A percentile compares a stretch with the other conserved stretches of the same genome.
phyloP scores from a whole-genome alignment of 2,888 invertebrate genomes.

The Acanthoscelides obtectus region DNA sequence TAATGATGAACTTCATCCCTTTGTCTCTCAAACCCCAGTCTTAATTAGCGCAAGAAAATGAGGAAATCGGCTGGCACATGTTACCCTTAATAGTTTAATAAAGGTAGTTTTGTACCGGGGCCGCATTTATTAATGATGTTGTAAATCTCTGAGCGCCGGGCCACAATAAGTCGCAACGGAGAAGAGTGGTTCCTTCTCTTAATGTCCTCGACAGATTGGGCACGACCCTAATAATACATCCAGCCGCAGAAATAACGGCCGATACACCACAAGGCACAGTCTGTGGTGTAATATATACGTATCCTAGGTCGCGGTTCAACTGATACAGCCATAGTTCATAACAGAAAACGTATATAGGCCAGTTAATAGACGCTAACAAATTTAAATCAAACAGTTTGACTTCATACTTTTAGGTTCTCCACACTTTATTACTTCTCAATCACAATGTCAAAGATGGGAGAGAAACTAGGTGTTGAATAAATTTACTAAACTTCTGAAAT shows the following conservation, averaged over 20 bases:
- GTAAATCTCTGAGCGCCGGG: slow-evolving; percentile 29
- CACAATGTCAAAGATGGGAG: too few relatives aligned
- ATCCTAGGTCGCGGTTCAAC: background rate
- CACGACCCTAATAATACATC: slow-evolving; percentile 35
- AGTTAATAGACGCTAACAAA: too few relatives aligned
- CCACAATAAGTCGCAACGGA: slow-evolving; percentile 37
- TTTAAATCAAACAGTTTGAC: too few relatives aligned
- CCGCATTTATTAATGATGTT: slow-evolving; percentile 17
- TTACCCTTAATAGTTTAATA: background rate
- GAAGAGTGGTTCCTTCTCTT: slow-evolving; percentile 41
- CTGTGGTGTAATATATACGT: background rate
- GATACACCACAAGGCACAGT: background rate
- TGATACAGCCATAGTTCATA: background rate
- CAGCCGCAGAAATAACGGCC: background rate
- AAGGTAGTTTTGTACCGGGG: background rate
- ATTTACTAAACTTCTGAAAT: too few relatives aligned
- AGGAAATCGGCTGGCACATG: background rate
- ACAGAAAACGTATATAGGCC: too few relatives aligned
- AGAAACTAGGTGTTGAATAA: too few relatives aligned
- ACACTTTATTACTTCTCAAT: too few relatives aligned
- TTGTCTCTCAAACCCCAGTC: background rate
- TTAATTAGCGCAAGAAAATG: background rate
- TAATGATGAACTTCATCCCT: too few relatives aligned
- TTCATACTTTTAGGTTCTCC: too few relatives aligned
- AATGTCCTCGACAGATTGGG: slow-evolving; percentile 42